These are phyloP conservation scores for Sebastes dallii DNA, from an alignment of 2,797 vertebrate genomes.

Conservation along the genomic window DNA sequence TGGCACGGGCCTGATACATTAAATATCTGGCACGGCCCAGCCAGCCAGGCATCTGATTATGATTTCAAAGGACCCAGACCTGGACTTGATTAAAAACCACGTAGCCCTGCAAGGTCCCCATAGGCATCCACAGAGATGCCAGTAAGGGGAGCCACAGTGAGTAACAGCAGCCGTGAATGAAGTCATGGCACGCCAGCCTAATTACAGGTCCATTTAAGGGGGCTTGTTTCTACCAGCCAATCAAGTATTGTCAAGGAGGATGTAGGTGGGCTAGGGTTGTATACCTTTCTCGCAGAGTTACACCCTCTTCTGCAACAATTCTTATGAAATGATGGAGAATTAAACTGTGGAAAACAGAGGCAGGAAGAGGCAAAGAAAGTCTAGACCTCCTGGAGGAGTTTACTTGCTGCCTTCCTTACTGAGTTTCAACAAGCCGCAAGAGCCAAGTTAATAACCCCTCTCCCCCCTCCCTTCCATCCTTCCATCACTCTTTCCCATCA, in stretches of 20 bases:
- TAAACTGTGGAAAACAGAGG: conserved; percentile 59
- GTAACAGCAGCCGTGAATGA: conserved; percentile 54
- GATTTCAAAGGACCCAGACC: conserved; percentile 75
- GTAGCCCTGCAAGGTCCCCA: conserved; percentile 47
- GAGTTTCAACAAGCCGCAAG: conserved; percentile 87
- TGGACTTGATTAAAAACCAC: conserved; percentile 74
- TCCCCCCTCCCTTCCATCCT: conserved; percentile 33
- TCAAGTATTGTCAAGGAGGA: conserved; percentile 18
- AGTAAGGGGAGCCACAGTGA: conserved; percentile 47
- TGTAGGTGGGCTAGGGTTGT: conserved; percentile 5
- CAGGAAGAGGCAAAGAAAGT: conserved; percentile 23
- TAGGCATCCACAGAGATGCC: conserved; percentile 47
- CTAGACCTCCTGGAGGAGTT: conserved; percentile 82
- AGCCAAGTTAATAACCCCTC: conserved; percentile 90
- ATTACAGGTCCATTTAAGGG: conserved; percentile 44
- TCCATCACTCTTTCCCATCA: conserved; percentile 80
- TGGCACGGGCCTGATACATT: conserved; percentile 64
- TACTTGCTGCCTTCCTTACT: conserved; percentile 76
- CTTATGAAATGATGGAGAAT: conserved; percentile 65
- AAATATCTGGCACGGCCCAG: conserved; percentile 70
- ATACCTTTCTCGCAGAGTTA: not conserved
- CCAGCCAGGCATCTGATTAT: conserved; percentile 75
- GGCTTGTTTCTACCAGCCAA: conserved; percentile 48
- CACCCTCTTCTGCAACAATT: not conserved
- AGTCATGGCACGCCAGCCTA: conserved; percentile 59